Percentiles rank a stretch among this genome's conserved stretches.
Conservation (phyloP, 2,797 vertebrate genomes). For the Peromyscus attwateri region DNA sequence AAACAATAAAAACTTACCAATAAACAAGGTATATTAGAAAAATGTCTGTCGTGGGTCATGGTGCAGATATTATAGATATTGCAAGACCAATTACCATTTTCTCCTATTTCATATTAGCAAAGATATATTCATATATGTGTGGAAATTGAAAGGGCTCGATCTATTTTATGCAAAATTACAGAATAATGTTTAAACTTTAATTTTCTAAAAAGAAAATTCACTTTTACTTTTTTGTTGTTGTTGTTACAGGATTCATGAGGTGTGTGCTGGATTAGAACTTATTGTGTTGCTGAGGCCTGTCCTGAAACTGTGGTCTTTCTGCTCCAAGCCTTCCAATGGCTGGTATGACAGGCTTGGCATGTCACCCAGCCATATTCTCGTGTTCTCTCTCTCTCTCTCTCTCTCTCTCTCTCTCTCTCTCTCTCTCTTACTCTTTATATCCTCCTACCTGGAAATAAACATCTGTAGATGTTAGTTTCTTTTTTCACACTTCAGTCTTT, state of each 20-base stretch:
- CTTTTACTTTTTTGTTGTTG: no score
- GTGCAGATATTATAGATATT: neutral
- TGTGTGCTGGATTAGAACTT: neutral
- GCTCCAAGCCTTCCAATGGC: no score
- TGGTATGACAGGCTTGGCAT: neutral
- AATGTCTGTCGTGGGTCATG: neutral
- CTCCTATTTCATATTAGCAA: conserved; percentile 12
- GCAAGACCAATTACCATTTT: neutral
- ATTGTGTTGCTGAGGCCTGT: neutral
- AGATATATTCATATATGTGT: neutral
- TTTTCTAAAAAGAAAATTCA: neutral
- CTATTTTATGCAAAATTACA: neutral
- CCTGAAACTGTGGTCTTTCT: neutral
- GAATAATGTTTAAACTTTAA: neutral
- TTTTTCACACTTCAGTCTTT: neutral
- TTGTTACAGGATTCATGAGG: neutral
- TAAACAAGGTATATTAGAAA: neutral
- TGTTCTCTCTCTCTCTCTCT: no score
- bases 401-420: no score
- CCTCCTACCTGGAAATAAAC: no score
- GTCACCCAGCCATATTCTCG: neutral
- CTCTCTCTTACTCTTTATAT: no score
- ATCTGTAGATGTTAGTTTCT: no score
- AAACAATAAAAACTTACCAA: neutral
- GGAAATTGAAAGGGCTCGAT: conserved; percentile 14